Base-by-base conservation (phyloP, 2,113 vertebrate genomes). In the Nibea albiflora region DNA sequence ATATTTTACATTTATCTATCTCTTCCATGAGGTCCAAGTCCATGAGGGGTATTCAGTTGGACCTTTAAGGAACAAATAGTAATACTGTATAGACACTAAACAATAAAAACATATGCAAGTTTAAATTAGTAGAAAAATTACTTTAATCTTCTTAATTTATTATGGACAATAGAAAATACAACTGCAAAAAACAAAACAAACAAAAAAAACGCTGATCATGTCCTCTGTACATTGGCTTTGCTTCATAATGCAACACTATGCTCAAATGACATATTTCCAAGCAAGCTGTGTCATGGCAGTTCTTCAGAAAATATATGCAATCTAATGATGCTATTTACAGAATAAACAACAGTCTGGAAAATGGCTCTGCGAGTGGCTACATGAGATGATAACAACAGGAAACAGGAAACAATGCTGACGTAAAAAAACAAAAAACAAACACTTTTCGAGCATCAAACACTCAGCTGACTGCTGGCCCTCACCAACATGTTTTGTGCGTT, bases 301-400 rank as follows among this genome's bases (percentile, higher is more conserved):
- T 82, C 71, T 54, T 87, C 82, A 78, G 58, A 92, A 92, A 93
- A 90, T 90, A 92, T 91, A 85, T 10, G 58, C 68, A 76, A 83
- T 91, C 72, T 91, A 90, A 76, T 76, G 60, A 86, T 78, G 90
- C 22, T 93, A 93, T 94, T 87, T 94, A 95, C 93, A 95, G 62
- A 81, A 73, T 26, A 1, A 76, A 71, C 35, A 62, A 75, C 73
- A 80, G 35, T 57, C 67, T 47, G 73, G 20, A 71, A 86, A 35
- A 50, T 10, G 26, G 15, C 22, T 67, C 44, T 76, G 67, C 1
- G 11, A 31, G n/a, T 0, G 22, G 52, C 19, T 65, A 20, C 53
- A 73, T 9, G 6, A 46, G 4, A 22, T 24, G 4, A 49, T 0
- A 54, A 64, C 17, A 11, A 52, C 28, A 50, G 46, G n/a, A 61